These are phyloP conservation scores for Lepidothrix coronata DNA, from an alignment of 2,113 vertebrate genomes.

Conservation along the genomic window DNA sequence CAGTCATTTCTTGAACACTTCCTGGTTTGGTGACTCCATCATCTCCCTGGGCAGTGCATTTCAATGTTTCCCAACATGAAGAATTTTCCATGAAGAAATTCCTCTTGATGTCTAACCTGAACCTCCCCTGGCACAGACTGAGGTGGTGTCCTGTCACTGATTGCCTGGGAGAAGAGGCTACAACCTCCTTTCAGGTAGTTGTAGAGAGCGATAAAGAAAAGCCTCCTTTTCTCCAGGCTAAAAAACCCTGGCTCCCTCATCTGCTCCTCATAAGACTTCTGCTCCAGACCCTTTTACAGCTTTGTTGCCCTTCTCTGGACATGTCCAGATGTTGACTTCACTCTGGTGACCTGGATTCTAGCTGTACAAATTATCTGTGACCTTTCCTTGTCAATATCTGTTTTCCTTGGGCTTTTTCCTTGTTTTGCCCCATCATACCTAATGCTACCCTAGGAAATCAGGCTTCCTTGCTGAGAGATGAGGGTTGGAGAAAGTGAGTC, in stretches of 20 bases:
- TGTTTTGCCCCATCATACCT: neutral
- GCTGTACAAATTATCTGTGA: neutral
- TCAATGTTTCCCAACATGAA: neutral
- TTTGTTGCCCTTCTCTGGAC: neutral
- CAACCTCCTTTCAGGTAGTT: neutral
- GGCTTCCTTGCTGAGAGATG: neutral
- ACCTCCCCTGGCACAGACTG: fast-evolving
- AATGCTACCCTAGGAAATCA: neutral
- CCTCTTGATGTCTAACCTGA: neutral
- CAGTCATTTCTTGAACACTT: neutral
- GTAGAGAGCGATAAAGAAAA: neutral
- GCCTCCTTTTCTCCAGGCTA: neutral
- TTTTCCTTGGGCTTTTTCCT: neutral
- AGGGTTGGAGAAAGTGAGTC: neutral
- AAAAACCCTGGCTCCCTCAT: neutral
- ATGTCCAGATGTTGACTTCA: neutral
- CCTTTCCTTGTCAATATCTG: neutral
- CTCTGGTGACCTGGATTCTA: neutral
- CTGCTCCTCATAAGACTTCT: fast-evolving
- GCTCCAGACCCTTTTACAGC: neutral
- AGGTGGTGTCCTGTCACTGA: neutral
- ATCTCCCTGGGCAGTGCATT: neutral
- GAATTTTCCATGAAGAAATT: neutral
- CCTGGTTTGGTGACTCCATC: neutral
- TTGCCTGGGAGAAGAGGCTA: neutral